A percentile compares a stretch with the other conserved stretches of the same genome.
These are phyloP conservation scores for Channa argus DNA, from an alignment of 2,113 vertebrate species.

Conservation along the genomic window DNA sequence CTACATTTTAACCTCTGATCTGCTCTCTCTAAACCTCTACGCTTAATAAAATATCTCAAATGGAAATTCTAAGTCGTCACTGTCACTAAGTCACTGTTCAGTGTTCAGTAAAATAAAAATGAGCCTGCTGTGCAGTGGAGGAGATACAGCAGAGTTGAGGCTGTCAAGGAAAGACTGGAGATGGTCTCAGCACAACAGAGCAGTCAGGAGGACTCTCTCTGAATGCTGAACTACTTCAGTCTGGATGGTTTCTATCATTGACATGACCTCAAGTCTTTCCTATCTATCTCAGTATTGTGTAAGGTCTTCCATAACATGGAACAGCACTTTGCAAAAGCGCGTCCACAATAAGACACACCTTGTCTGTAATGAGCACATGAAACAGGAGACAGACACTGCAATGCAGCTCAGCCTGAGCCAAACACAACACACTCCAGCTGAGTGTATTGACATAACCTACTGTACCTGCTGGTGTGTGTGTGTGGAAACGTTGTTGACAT, in stretches of 20 bases:
- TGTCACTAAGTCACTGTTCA: neutral
- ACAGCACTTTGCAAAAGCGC: neutral
- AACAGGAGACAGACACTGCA: constrained; percentile 32
- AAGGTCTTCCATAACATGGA: neutral
- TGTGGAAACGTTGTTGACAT: constrained; percentile 22
- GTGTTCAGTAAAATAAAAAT: neutral
- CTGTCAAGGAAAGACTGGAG: constrained; percentile 1
- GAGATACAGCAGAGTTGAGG: neutral
- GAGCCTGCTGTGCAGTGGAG: neutral
- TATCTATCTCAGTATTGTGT: neutral
- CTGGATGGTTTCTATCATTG: neutral
- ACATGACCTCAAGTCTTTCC: neutral
- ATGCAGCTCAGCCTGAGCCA: constrained; percentile 35
- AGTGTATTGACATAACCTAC: constrained; percentile 32
- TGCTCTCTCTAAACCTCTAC: too few species aligned
- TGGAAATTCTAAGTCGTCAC: too few species aligned
- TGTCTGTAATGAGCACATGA: constrained; percentile 29
- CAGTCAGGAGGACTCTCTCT: neutral
- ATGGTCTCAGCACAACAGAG: neutral
- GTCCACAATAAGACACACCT: constrained; percentile 6
- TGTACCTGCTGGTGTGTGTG: constrained; percentile 9
- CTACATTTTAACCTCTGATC: too few species aligned
- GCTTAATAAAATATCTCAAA: too few species aligned
- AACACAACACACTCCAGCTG: constrained; percentile 21
- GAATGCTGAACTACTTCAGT: neutral